Percentiles rank a stretch among this genome's conserved stretches.
Conservation (phyloP, 2,797 vertebrate species). For the Peromyscus eremicus region DNA sequence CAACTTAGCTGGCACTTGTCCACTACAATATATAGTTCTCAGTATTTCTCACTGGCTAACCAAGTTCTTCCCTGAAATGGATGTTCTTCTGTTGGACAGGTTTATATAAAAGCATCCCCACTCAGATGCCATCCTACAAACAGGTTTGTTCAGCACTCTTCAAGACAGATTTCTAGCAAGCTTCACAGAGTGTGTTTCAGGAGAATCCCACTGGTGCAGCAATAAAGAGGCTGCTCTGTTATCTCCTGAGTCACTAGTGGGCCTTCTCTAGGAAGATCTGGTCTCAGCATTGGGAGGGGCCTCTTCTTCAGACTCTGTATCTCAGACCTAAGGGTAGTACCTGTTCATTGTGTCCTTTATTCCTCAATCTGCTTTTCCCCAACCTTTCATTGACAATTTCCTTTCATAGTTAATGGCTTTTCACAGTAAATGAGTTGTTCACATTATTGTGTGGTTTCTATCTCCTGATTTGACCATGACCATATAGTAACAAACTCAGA, state of each 20-base stretch:
- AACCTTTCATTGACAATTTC: not conserved
- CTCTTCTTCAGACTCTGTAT: not conserved
- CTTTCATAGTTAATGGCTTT: not conserved
- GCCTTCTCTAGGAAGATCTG: not conserved
- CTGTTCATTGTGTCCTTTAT: not conserved
- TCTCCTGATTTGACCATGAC: not conserved
- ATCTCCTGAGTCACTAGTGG: not conserved
- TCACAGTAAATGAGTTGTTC: not conserved
- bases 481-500: not conserved
- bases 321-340: not conserved
- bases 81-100: not conserved
- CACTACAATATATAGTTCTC: fast-evolving
- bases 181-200: not conserved
- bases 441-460: not conserved
- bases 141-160: not conserved
- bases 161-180: not conserved
- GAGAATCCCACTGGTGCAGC: not conserved
- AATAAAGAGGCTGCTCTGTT: not conserved
- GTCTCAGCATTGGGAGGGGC: not conserved
- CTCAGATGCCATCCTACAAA: not conserved
- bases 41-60: not conserved
- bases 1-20: not conserved
- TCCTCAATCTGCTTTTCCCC: not conserved
- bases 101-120: not conserved
- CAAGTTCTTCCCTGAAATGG: not conserved